Percentiles rank a stretch among this genome's conserved stretches.
These are phyloP conservation scores for Channallabes apus DNA, from an alignment of 2,797 vertebrate species.

Conservation along the genomic window DNA sequence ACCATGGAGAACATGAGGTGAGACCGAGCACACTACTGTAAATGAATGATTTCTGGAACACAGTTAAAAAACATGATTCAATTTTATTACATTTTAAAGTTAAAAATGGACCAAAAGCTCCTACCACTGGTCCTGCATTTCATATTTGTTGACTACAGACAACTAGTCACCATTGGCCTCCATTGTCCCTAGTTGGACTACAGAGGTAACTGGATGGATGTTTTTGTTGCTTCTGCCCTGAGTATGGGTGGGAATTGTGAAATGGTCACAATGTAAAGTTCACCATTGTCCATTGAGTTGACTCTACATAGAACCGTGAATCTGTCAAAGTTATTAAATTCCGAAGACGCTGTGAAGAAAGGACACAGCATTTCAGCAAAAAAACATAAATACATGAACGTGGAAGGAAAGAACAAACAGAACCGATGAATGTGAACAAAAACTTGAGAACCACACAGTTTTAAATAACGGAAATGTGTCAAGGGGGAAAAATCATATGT, in stretches of 20 bases:
- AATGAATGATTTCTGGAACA: no score
- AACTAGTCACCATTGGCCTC: no score
- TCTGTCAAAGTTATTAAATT: neutral
- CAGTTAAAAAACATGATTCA: no score
- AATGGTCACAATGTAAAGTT: neutral
- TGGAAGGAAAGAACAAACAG: neutral
- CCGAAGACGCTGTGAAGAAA: neutral
- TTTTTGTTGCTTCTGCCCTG: neutral
- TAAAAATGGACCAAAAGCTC: neutral
- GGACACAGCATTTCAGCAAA: neutral
- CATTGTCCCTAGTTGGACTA: no score
- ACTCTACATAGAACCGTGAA: neutral
- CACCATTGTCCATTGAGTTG: neutral
- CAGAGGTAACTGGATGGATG: no score
- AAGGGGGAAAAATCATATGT: neutral
- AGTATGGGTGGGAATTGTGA: neutral
- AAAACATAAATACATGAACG: neutral
- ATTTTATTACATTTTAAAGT: no score
- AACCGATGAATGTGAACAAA: neutral
- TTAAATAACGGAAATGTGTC: neutral
- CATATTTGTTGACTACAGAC: neutral
- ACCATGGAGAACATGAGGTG: slow-evolving; percentile 98
- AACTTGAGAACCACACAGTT: neutral
- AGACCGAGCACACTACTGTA: neutral
- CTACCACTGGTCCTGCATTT: neutral